Evolutionary conservation across 1,140 invertebrate genomes (phyloP).

Genomic region (Formica exsecta): DNA sequence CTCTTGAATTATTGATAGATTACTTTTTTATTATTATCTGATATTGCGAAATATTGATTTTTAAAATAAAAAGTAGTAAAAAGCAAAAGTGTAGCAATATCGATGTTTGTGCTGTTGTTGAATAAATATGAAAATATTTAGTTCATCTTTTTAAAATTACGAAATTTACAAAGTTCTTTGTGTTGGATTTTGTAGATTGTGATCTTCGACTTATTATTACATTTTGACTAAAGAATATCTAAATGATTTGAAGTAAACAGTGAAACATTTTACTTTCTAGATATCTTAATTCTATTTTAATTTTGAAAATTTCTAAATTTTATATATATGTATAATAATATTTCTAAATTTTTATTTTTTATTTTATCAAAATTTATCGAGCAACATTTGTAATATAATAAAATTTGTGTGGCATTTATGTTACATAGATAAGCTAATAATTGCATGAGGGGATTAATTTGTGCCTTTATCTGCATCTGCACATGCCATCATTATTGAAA

Average conservation of each 20-base stretch:
- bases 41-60: background rate
- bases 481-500: constrained; percentile 26
- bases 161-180: too few relatives aligned
- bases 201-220: background rate
- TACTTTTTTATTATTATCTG: background rate
- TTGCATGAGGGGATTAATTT: constrained; percentile 38
- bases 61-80: background rate
- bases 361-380: constrained; percentile 18
- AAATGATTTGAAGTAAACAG: background rate
- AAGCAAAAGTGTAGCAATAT: too few relatives aligned
- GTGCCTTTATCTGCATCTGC: constrained; percentile 36
- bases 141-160: background rate
- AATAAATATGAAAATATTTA: background rate
- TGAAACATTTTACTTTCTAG: background rate
- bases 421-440: constrained; percentile 13
- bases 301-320: background rate
- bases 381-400: background rate
- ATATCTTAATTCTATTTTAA: background rate
- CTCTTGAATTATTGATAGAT: background rate
- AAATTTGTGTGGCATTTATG: background rate
- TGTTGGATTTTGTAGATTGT: background rate
- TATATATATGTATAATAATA: background rate
- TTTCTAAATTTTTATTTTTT: background rate
- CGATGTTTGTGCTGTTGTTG: too few relatives aligned
- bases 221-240: background rate